phyloP scores from a whole-genome alignment of 2,888 invertebrate species.

The Uloborus plumipes region DNA sequence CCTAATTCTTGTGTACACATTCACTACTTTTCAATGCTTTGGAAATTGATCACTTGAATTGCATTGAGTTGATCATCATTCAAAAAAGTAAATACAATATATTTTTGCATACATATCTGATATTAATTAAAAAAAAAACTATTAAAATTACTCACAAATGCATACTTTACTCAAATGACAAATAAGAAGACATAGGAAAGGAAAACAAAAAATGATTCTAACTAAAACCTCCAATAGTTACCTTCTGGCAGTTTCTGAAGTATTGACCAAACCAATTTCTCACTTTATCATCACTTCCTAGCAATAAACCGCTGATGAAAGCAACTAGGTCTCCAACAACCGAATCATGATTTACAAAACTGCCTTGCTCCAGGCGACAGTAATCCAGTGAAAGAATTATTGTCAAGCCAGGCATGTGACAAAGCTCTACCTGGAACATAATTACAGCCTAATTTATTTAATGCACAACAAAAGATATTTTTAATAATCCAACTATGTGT shows the following conservation, averaged over 20 bases:
- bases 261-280: constrained; percentile 94
- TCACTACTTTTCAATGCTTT: no score
- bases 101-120: no score
- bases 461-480: background rate
- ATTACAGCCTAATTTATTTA: background rate
- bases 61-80: no score
- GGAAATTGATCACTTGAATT: no score
- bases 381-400: constrained; percentile 82
- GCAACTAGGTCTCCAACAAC: constrained; percentile 77
- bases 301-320: constrained; percentile 87
- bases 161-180: background rate
- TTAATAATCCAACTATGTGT: background rate
- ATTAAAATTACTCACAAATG: background rate
- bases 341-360: constrained; percentile 49
- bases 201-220: background rate
- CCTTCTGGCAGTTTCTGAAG: constrained; percentile 86
- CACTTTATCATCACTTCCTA: constrained; percentile 90
- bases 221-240: constrained; percentile 8
- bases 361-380: constrained; percentile 60
- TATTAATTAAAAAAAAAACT: no score
- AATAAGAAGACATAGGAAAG: constrained; percentile 25
- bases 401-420: constrained; percentile 90
- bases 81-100: no score
- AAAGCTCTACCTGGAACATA: constrained; percentile 79
- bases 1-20: no score